Conservation (phyloP, 2,797 vertebrate species). For the Chelmon rostratus region DNA sequence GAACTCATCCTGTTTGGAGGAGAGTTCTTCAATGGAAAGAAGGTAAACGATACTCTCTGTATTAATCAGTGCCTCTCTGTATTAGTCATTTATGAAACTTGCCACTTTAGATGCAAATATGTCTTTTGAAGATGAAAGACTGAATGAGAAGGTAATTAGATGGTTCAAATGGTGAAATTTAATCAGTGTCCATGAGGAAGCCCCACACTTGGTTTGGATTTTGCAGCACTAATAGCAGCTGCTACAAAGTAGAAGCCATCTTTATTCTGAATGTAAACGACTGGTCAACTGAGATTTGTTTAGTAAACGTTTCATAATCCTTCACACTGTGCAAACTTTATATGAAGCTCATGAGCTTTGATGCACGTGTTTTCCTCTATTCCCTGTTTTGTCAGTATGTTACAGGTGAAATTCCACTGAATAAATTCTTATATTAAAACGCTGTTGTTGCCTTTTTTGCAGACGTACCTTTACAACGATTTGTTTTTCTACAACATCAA, state of each 20-base stretch:
- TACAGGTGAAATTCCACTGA: not conserved
- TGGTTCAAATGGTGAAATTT: not conserved
- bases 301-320: too few relatives aligned
- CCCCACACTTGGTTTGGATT: too few relatives aligned
- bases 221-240: too few relatives aligned
- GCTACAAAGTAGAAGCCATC: not conserved
- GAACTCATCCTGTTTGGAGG: slow-evolving; percentile 97
- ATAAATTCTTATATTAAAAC: not conserved
- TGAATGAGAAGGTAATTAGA: not conserved
- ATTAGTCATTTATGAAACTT: not conserved
- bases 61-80: not conserved
- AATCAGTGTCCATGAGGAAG: too few relatives aligned
- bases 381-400: not conserved
- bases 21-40: slow-evolving; percentile 98
- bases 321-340: not conserved
- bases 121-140: not conserved
- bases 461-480: slow-evolving; percentile 95
- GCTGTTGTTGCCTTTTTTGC: slow-evolving; percentile 12
- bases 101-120: not conserved
- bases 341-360: not conserved
- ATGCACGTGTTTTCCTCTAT: not conserved
- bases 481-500: slow-evolving; percentile 93
- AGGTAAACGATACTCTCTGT: slow-evolving; percentile 46
- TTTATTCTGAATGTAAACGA: not conserved
- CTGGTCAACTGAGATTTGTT: not conserved